phyloP scores from a whole-genome alignment of 2,888 invertebrate genomes.

The Synergus umbraculus region DNA sequence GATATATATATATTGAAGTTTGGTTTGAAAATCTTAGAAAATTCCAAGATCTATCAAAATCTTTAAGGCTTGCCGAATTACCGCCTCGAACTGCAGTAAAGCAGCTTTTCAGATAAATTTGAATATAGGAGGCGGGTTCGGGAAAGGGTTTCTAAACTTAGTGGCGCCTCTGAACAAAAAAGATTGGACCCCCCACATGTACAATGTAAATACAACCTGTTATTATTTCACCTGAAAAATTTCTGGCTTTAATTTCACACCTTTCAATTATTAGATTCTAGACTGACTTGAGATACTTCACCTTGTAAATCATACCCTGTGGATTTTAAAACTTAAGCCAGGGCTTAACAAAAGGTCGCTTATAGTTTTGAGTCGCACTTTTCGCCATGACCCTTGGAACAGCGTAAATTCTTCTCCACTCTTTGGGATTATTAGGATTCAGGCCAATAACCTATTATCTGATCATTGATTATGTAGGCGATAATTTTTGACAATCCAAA shows the following conservation, averaged over 20 bases:
- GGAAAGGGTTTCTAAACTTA: background rate
- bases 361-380: background rate
- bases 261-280: background rate
- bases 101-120: slow-evolving; percentile 25
- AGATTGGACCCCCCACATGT: background rate
- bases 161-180: background rate
- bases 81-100: background rate
- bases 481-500: background rate
- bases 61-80: background rate
- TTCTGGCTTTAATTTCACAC: background rate
- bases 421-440: background rate
- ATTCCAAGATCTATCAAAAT: background rate
- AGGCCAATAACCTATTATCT: background rate
- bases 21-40: no score
- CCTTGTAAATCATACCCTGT: background rate
- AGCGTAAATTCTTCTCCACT: background rate
- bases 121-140: background rate
- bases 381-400: background rate
- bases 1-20: no score
- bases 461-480: background rate
- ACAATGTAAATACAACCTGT: slow-evolving; percentile 8
- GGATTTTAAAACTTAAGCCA: background rate
- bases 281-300: background rate
- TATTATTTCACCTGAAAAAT: background rate
- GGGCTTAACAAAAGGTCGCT: background rate